Conservation (phyloP, 2,888 invertebrate species). For the Abscondita cerata region DNA sequence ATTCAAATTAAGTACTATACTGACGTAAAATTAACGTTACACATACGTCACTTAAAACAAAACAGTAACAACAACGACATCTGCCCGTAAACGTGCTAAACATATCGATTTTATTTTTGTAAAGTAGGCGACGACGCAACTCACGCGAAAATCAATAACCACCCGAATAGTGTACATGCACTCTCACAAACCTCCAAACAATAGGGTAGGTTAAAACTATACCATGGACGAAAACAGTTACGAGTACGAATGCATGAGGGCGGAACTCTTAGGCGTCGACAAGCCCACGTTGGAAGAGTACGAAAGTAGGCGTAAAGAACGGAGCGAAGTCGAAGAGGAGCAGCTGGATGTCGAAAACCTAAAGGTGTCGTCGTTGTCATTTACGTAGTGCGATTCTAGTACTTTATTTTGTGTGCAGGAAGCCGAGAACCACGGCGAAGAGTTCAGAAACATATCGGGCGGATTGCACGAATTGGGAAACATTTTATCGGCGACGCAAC, state of each 20-base stretch:
- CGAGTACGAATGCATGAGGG: slow-evolving; percentile 79
- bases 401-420: no score
- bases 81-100: no score
- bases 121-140: no score
- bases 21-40: no score
- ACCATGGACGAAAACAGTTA: slow-evolving; percentile 72
- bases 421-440: slow-evolving; percentile 69
- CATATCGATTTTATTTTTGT: neutral
- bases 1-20: no score
- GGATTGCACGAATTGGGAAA: slow-evolving; percentile 82
- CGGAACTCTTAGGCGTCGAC: slow-evolving; percentile 76
- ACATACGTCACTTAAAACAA: no score
- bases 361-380: slow-evolving; percentile 48
- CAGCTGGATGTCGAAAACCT: slow-evolving; percentile 63
- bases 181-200: neutral
- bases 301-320: slow-evolving; percentile 59
- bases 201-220: neutral
- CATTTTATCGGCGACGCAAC: slow-evolving; percentile 82
- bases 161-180: slow-evolving; percentile 4
- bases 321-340: slow-evolving; percentile 60
- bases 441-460: slow-evolving; percentile 68
- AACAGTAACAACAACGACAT: no score
- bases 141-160: slow-evolving; percentile 13
- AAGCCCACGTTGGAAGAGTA: slow-evolving; percentile 74
- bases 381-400: slow-evolving; percentile 1